These are phyloP conservation scores for Astreopora myriophthalma DNA, from an alignment of 64 coral and sea anemone genomes.

Conservation along the genomic window DNA sequence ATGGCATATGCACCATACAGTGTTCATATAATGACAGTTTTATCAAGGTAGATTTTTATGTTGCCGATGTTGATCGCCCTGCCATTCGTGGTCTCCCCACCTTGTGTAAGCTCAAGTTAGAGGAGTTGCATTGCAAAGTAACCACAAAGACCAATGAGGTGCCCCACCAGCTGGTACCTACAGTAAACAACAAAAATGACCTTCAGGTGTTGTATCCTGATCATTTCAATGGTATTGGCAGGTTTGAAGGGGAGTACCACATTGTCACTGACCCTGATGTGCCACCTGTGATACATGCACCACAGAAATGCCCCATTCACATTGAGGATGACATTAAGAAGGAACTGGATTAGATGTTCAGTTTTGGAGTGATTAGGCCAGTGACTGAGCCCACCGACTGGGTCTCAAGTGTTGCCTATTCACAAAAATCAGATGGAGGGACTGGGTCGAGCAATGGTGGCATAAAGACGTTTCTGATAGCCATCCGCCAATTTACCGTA, in stretches of 20 bases:
- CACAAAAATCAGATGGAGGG: too few species aligned
- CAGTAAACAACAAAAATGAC: not conserved
- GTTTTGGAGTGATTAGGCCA: too few species aligned
- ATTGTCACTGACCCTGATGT: slow-evolving; percentile 19
- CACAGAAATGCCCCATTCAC: not conserved
- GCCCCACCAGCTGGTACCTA: not conserved
- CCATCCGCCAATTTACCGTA: too few species aligned
- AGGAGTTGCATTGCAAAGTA: not conserved
- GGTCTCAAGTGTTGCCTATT: too few species aligned
- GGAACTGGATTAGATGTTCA: too few species aligned
- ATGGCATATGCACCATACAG: too few species aligned
- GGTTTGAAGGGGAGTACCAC: not conserved
- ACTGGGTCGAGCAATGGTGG: too few species aligned
- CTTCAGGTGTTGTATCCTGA: not conserved
- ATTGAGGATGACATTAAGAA: too few species aligned
- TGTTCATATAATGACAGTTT: not conserved
- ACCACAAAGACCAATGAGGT: not conserved
- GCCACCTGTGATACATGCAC: slow-evolving; percentile 7
- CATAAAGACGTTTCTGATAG: too few species aligned
- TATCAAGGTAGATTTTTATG: not conserved
- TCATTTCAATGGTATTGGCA: not conserved
- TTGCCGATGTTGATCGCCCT: not conserved
- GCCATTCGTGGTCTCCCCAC: slow-evolving; percentile 6
- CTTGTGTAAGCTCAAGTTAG: not conserved
- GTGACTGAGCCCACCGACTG: not conserved